Evolutionary conservation across 2,888 invertebrate species (phyloP), one percentile per base, ranked within the genome.

Genomic region (Pristionchus arcanus): DNA sequence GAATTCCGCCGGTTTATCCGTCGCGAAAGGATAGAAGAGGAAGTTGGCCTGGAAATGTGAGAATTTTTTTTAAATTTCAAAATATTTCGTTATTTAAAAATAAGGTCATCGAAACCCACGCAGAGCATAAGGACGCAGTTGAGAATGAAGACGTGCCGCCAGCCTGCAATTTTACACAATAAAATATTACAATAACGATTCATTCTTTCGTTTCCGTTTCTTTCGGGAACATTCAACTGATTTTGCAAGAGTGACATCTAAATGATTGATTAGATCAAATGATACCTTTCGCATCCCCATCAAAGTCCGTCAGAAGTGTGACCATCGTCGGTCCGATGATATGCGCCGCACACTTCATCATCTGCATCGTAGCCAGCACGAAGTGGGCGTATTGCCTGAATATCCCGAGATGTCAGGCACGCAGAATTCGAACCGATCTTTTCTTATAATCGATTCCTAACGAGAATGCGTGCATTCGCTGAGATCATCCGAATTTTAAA

Each of bases 341-440:
- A 59, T 85, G 84, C 1, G 89, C 89, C 3, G 63, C 34, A n/a
- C 89, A 89, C 53, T 89, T 89, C 25, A 83, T 68, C 71, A 89
- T 68, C 34, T 81, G 83, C 42, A 89, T 89, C 63, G 21, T 31
- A 3, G 89, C 34, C 42, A 89, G 28, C 9, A 83, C 83, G 66
- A 89, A 89, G 66, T 89, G 59, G 42, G 42, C 63, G 66, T 89
- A 83, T 19, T 89, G 89, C 37, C 89, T 89, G 89, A 11, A 77
- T 11, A 28, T 25, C n/a, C n/a, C n/a, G n/a, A n/a, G n/a, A n/a
- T n/a, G n/a, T n/a, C n/a, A n/a, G n/a, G n/a, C n/a, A n/a, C n/a
- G n/a, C n/a, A n/a, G n/a, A n/a, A n/a, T n/a, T n/a, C n/a, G n/a
- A n/a, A n/a, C n/a, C n/a, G n/a, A n/a, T n/a, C n/a, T n/a, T n/a